A percentile compares a stretch with the other conserved stretches of the same genome.
Conservation (phyloP, 2,888 invertebrate species). For the Seira sanloemensis region DNA sequence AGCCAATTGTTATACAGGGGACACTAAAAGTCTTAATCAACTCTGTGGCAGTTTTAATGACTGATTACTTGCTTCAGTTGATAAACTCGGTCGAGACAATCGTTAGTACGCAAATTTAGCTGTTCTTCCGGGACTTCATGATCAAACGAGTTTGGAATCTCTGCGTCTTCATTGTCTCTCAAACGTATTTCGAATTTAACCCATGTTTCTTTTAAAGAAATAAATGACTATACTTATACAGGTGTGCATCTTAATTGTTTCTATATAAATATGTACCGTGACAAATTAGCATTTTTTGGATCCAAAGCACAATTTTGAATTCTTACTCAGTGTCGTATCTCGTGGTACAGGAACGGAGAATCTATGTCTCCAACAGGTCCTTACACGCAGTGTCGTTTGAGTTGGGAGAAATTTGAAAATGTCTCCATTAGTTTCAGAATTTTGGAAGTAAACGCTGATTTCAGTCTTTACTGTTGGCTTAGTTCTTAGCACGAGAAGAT, state of each 20-base stretch:
- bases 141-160: background rate
- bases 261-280: background rate
- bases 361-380: background rate
- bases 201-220: background rate
- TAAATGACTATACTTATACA: too few relatives aligned
- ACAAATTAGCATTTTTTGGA: background rate
- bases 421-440: background rate
- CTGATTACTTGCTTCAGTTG: too few relatives aligned
- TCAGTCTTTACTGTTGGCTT: constrained; percentile 19
- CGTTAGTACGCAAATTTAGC: background rate
- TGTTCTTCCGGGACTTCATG: background rate
- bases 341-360: constrained; percentile 2
- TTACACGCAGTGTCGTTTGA: background rate
- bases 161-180: background rate
- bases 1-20: background rate
- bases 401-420: constrained; percentile 20
- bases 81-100: background rate
- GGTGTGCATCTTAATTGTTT: constrained; percentile 5
- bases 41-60: background rate
- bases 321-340: background rate
- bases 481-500: constrained; percentile 36
- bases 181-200: constrained; percentile 8
- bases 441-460: background rate
- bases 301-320: background rate
- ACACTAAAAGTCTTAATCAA: background rate